phyloP scores from a whole-genome alignment of 2,113 vertebrate species.

The Hippocampus comes region DNA sequence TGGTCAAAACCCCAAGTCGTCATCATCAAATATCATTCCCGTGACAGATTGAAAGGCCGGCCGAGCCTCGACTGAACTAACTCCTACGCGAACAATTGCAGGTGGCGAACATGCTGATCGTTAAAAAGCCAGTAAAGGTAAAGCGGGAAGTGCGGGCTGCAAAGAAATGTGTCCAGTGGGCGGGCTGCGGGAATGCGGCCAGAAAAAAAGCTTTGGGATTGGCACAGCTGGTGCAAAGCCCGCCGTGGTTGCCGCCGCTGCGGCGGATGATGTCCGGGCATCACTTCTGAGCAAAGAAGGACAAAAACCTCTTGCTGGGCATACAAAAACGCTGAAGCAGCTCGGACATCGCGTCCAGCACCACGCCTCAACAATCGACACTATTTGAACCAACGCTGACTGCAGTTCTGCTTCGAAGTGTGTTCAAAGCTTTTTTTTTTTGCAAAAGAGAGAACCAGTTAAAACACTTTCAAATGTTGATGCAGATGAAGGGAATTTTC shows the following conservation, averaged over 20 bases:
- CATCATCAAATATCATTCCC: conserved; percentile 18
- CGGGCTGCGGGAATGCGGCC: conserved; percentile 42
- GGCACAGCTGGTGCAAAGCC: conserved; percentile 66
- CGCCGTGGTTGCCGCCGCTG: background rate
- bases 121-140: conserved; percentile 33
- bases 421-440: background rate
- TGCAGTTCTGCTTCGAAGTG: background rate
- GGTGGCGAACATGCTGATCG: conserved; percentile 33
- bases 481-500: too few species aligned
- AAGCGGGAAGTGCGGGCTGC: conserved; percentile 49
- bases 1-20: conserved; percentile 10
- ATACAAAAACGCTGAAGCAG: conserved; percentile 41
- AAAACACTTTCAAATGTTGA: background rate
- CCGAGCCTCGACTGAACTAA: background rate
- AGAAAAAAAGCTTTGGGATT: conserved; percentile 55
- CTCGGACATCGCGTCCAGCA: conserved; percentile 33
- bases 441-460: background rate
- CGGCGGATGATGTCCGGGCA: conserved; percentile 55
- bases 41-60: conserved; percentile 23
- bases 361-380: conserved; percentile 13
- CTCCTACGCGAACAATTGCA: conserved; percentile 12
- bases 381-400: background rate
- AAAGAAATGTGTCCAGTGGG: conserved; percentile 42
- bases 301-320: conserved; percentile 54
- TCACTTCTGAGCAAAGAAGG: conserved; percentile 56